Conservation (phyloP, 2,888 invertebrate species). For the Morpho achilles region DNA sequence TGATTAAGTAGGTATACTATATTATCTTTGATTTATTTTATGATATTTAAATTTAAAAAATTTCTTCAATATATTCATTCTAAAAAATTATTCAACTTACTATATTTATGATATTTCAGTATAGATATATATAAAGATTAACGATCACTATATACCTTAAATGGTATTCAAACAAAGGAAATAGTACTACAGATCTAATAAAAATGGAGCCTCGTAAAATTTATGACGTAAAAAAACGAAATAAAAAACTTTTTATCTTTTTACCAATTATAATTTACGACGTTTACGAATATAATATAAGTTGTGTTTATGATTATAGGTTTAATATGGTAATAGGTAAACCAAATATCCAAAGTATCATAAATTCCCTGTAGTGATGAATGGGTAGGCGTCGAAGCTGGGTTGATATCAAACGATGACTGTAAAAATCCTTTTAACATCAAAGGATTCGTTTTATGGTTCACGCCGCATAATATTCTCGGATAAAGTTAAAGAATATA, state of each 20-base stretch:
- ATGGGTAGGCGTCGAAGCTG: conserved; percentile 40
- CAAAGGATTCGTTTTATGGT: conserved; percentile 65
- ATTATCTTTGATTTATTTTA: too few relatives aligned
- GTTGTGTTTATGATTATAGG: conserved; percentile 18
- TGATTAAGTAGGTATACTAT: not conserved
- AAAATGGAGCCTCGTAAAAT: conserved; percentile 23
- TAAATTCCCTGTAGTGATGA: conserved; percentile 54
- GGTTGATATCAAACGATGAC: conserved; percentile 46
- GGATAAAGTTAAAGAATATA: conserved; percentile 35
- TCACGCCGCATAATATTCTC: conserved; percentile 54
- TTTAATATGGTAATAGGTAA: conserved; percentile 23
- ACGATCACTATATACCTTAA: conserved; percentile 1
- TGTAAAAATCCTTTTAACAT: conserved; percentile 61
- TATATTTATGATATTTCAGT: too few relatives aligned
- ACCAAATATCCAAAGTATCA: conserved; percentile 44
- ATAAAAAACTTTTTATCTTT: conserved; percentile 23
- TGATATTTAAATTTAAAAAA: too few relatives aligned
- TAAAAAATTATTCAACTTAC: too few relatives aligned
- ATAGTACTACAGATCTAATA: conserved; percentile 16
- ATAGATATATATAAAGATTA: not conserved
- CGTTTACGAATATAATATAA: conserved; percentile 16
- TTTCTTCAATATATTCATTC: too few relatives aligned
- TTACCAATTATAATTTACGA: conserved; percentile 21
- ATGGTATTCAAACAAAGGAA: conserved; percentile 13
- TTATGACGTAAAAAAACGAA: conserved; percentile 21